Evolutionary conservation across 1,140 invertebrate species (phyloP).

Genomic region (Lordiphosa stackelbergi): DNA sequence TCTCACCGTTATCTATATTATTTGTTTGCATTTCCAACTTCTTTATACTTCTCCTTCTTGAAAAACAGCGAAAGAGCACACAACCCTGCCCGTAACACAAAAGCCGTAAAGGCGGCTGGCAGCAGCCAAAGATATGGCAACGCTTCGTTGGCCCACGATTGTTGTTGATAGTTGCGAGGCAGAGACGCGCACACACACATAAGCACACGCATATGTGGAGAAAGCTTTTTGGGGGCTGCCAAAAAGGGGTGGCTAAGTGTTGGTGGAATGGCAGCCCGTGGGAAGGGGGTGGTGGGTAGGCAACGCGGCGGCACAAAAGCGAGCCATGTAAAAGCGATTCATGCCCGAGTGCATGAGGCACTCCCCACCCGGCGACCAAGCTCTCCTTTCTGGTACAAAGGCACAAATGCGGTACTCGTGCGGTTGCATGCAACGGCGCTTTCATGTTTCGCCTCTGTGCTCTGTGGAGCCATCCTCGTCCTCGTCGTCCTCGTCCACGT

Average conservation of each 20-base stretch:
- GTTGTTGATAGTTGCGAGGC: conserved; percentile 57
- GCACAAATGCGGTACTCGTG: conserved; percentile 70
- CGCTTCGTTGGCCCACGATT: conserved; percentile 57
- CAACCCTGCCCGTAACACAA: conserved; percentile 2
- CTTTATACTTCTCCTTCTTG: too few species aligned
- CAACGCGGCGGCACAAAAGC: conserved; percentile 50
- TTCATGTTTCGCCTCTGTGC: conserved; percentile 53
- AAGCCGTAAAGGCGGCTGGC: conserved; percentile 21
- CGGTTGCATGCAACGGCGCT: conserved; percentile 72
- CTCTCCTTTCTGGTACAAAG: conserved; percentile 45
- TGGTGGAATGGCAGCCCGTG: conserved; percentile 16
- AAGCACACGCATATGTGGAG: conserved; percentile 1
- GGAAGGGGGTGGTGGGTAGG: neutral
- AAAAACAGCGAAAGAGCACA: conserved; percentile 15
- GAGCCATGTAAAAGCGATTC: conserved; percentile 66
- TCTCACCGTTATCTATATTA: too few species aligned
- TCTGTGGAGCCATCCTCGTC: conserved; percentile 13
- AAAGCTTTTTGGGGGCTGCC: conserved; percentile 23
- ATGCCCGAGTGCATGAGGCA: conserved; percentile 62
- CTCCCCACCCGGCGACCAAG: conserved; percentile 5
- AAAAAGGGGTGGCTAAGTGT: conserved; percentile 13
- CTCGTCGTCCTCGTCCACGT: conserved; percentile 27
- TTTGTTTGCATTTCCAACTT: too few species aligned
- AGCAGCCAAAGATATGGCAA: conserved; percentile 55
- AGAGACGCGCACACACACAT: neutral